Percentiles rank a stretch among this genome's conserved stretches.
Evolutionary conservation across 2,797 vertebrate species (phyloP).

Genomic region (Sphenodon punctatus): DNA sequence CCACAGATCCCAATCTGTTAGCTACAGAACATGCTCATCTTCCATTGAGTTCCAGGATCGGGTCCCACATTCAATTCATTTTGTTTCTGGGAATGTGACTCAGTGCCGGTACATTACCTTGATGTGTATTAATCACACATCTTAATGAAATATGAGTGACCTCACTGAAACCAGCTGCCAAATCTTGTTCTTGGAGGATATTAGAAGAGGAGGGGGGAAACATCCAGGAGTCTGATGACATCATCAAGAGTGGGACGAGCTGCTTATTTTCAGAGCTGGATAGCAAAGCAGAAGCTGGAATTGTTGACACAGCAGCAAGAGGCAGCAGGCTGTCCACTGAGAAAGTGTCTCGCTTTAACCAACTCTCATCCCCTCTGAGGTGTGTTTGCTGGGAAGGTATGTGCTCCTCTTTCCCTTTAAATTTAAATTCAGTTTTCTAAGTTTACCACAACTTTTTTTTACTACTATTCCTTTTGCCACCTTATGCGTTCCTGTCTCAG

Average conservation of each 20-base stretch:
- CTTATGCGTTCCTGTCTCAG: neutral
- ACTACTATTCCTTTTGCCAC: no score
- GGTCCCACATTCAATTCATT: neutral
- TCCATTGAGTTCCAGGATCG: neutral
- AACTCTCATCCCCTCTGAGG: neutral
- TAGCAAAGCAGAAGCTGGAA: conserved; percentile 46
- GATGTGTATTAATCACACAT: conserved; percentile 10
- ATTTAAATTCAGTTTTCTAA: neutral
- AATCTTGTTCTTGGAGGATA: neutral
- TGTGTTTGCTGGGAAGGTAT: conserved; percentile 49
- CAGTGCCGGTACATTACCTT: neutral
- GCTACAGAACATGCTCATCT: no score
- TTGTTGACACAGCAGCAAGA: conserved; percentile 34
- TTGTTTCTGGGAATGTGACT: rapidly evolving
- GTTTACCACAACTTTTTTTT: neutral
- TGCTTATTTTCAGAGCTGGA: conserved; percentile 45
- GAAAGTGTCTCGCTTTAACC: neutral
- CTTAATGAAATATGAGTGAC: neutral
- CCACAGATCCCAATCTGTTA: neutral
- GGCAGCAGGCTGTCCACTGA: conserved; percentile 1
- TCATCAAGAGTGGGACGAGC: conserved; percentile 54
- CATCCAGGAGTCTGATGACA: conserved; percentile 49
- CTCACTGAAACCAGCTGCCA: neutral
- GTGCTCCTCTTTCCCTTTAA: conserved; percentile 10
- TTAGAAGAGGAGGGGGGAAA: conserved; percentile 11